phyloP scores from a whole-genome alignment of 2,888 invertebrate genomes.

The Andrena bicolor region DNA sequence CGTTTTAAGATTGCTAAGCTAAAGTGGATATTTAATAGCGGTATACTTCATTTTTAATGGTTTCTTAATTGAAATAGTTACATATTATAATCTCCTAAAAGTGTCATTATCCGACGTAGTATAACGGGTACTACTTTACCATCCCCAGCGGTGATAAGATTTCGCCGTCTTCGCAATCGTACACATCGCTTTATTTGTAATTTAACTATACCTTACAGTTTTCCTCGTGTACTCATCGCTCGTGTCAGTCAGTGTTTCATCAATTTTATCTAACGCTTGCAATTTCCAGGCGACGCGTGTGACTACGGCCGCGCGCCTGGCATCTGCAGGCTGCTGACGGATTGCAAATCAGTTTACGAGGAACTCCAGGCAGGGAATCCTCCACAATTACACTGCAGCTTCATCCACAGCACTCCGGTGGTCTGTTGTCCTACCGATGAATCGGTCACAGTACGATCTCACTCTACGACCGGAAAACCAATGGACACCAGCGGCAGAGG shows the following conservation, averaged over 20 bases:
- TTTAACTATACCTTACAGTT: neutral
- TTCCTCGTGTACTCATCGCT: neutral
- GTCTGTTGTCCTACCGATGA: slow-evolving; percentile 65
- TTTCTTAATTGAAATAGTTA: no score
- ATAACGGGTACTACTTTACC: neutral
- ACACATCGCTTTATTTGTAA: neutral
- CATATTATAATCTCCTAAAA: no score
- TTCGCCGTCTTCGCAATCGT: neutral
- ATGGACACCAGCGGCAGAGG: slow-evolving; percentile 1
- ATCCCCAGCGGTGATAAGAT: neutral
- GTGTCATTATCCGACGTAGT: no score
- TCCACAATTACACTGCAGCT: no score
- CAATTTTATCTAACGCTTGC: neutral
- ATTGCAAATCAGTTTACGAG: slow-evolving; percentile 72
- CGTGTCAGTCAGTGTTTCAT: neutral
- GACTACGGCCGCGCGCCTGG: slow-evolving; percentile 57
- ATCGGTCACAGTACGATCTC: neutral
- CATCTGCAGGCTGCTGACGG: slow-evolving; percentile 63
- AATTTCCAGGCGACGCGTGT: slow-evolving; percentile 71
- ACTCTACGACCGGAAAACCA: no score
- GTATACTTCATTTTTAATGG: no score
- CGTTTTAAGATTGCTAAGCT: no score
- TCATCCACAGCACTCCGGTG: no score
- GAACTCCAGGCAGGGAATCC: slow-evolving; percentile 71
- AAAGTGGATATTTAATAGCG: no score